Base-by-base conservation (phyloP, 2,797 vertebrate genomes). In the Catostomus latipinnis region DNA sequence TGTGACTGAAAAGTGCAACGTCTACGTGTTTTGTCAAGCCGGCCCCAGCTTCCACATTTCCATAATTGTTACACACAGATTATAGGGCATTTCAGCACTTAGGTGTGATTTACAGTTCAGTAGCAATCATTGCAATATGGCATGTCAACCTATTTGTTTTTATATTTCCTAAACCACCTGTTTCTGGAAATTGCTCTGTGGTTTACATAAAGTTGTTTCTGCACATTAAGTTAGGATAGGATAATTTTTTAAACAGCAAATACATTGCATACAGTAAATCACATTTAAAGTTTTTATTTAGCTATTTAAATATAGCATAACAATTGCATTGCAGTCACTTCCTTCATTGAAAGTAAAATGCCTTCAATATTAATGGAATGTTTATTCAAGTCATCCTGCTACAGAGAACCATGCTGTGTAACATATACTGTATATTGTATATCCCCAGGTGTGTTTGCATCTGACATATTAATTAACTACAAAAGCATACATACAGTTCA, bases 381-480 rank as follows among this genome's bases (percentile, higher is more conserved):
- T 56, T 71, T 63, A 56, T 78, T 48, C 12, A 53, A 22, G 18
- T 9, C 9, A 56, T 58, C 34, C 1, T 1, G 58, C 58, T 48
- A 8, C 45, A 58, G 49, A 7, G 22, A 76, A 22, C 6, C 34
- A 45, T 58, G 13, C 54, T n/a, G 49, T 46, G 58, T 56, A 13
- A 48, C n/a, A 63, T 48, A 56, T 63, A 50, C 14, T 18, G 16
- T 18, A 22, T 22, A 22, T 22, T 22, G 22, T 22, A 57, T 49
- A 63, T 63, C 69, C 50, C 49, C 60, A 63, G 50, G 60, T 65
- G 60, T 65, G 69, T 71, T 79, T 79, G 60, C 43, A 46, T 79
- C 60, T 79, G 58, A 79, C 34, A 49, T 63, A 45, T 79, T 79
- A 43, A 71, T 79, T 65, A 71, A 46, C 34, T 56, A 78, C 78